Conservation (phyloP, 2,888 invertebrate genomes). For the Bugula neritina region DNA sequence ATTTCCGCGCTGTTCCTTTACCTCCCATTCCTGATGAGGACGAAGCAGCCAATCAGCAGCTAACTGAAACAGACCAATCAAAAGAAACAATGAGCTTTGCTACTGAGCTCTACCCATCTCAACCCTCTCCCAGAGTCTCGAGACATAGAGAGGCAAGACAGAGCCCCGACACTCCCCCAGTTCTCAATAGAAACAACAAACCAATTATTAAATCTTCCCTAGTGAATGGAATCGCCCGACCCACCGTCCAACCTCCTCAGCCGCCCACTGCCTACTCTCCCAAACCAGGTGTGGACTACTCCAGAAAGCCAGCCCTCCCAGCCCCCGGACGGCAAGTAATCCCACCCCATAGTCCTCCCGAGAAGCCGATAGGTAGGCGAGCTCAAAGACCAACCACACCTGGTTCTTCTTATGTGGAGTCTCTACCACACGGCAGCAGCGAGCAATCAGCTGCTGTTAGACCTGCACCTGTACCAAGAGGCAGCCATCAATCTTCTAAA, state of each 20-base stretch:
- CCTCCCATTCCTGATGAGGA: background rate
- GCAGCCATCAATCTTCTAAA: no score
- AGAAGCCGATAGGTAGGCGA: background rate
- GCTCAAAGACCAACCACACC: background rate
- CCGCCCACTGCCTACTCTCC: background rate
- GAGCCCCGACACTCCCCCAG: background rate
- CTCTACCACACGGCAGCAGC: background rate
- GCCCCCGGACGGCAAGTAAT: background rate
- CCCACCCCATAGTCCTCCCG: background rate
- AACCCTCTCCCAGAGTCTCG: background rate
- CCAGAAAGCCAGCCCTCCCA: background rate
- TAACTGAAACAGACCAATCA: background rate
- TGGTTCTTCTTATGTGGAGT: background rate
- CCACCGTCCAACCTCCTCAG: background rate
- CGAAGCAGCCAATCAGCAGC: background rate
- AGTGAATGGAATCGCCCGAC: background rate
- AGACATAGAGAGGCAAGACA: background rate
- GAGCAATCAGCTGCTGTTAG: background rate
- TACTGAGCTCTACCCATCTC: background rate
- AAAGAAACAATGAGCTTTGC: background rate
- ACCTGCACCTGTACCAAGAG: no score
- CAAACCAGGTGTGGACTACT: constrained; percentile 4
- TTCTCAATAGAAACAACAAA: background rate
- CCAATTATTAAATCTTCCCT: background rate
- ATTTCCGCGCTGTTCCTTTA: background rate